Conservation (phyloP, 2,888 invertebrate genomes). For the Hermaeophaga mercurialis region DNA sequence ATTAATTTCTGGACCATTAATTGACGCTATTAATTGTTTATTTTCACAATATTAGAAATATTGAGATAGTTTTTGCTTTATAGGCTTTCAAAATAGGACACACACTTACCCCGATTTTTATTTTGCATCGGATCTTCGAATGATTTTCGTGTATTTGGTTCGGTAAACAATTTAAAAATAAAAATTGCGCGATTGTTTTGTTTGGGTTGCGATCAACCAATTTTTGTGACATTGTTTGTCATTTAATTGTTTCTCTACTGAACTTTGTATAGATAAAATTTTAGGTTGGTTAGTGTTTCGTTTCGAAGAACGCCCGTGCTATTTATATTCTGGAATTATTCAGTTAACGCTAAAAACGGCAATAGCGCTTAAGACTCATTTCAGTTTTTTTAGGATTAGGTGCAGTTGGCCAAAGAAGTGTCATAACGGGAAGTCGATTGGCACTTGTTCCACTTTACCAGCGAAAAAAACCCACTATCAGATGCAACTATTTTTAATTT, state of each 20-base stretch:
- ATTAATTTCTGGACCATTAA: no score
- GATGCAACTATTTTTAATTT: slow-evolving; percentile 27
- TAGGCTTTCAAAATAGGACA: no score
- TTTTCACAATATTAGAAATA: no score
- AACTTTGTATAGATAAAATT: no score
- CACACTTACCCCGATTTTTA: background rate
- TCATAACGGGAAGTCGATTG: slow-evolving; percentile 42
- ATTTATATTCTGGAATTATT: slow-evolving; percentile 37
- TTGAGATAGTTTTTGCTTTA: no score
- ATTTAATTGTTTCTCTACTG: no score
- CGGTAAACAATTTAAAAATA: slow-evolving; percentile 9
- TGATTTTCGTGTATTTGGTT: background rate
- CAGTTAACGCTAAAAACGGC: slow-evolving; percentile 40
- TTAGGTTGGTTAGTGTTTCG: background rate
- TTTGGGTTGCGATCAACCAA: background rate
- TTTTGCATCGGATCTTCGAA: background rate
- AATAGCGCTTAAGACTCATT: slow-evolving; percentile 36
- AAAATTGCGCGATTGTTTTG: slow-evolving; percentile 2
- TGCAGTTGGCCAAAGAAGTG: slow-evolving; percentile 45
- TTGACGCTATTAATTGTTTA: no score
- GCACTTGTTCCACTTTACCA: slow-evolving; percentile 40
- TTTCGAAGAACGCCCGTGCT: slow-evolving; percentile 25
- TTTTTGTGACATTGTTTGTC: background rate
- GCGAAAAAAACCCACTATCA: slow-evolving; percentile 28
- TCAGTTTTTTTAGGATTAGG: slow-evolving; percentile 45